These are phyloP conservation scores for Picathartes gymnocephalus DNA, from an alignment of 2,113 vertebrate genomes.

Conservation along the genomic window DNA sequence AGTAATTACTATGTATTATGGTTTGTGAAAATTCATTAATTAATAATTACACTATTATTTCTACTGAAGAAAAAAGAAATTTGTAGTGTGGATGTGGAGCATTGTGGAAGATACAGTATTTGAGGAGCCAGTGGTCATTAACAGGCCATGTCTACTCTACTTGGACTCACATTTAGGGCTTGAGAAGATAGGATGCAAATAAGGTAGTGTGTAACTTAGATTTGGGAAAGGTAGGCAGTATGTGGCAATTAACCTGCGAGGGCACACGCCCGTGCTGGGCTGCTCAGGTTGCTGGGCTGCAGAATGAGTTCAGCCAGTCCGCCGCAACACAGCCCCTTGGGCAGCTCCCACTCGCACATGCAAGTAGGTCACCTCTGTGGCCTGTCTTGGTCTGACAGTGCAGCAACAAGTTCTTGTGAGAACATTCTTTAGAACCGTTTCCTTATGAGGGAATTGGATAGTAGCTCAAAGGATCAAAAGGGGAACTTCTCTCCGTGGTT, in stretches of 20 bases:
- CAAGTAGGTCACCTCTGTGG: too few species aligned
- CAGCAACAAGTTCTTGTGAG: neutral
- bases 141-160: neutral
- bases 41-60: neutral
- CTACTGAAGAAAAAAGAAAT: neutral
- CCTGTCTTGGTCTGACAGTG: neutral
- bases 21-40: neutral
- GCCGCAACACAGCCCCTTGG: neutral
- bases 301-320: neutral
- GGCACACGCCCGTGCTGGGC: rapidly evolving
- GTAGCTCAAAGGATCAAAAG: neutral
- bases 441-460: neutral
- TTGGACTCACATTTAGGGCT: neutral
- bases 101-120: neutral
- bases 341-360: rapidly evolving
- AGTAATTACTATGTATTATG: neutral
- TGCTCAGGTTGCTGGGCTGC: neutral
- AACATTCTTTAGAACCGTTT: neutral
- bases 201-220: neutral
- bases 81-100: neutral
- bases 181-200: neutral
- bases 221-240: neutral
- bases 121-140: neutral
- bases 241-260: too few species aligned
- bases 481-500: neutral